Evolutionary conservation across 2,888 invertebrate species (phyloP).

Genomic region (Fragum whitleyi): DNA sequence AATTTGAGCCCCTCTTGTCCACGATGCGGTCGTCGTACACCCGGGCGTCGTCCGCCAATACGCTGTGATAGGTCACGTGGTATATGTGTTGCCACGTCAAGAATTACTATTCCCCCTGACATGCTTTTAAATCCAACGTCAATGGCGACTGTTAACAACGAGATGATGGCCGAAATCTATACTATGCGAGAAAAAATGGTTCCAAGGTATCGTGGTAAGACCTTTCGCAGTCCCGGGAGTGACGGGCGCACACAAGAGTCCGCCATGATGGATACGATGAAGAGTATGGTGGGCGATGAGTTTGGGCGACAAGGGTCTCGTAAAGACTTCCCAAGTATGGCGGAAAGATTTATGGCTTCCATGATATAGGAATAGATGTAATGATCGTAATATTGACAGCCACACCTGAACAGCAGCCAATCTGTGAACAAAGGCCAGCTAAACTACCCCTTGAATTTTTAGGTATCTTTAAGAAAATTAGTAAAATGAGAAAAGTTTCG

Average conservation of each 20-base stretch:
- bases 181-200: neutral
- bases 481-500: too few species aligned
- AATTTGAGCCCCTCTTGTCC: conserved; percentile 58
- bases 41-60: conserved; percentile 32
- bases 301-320: too few species aligned
- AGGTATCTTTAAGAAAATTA: too few species aligned
- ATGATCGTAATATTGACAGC: too few species aligned
- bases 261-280: conserved; percentile 4
- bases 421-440: too few species aligned
- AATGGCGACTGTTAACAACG: neutral
- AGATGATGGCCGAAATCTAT: neutral
- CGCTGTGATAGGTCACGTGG: conserved; percentile 40
- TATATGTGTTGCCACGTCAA: conserved; percentile 46
- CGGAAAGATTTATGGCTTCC: too few species aligned
- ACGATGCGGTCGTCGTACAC: conserved; percentile 21
- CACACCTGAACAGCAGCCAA: too few species aligned
- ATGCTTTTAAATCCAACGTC: neutral
- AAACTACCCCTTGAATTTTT: too few species aligned
- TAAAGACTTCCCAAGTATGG: too few species aligned
- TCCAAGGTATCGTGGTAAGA: conserved; percentile 36
- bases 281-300: neutral
- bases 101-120: conserved; percentile 29
- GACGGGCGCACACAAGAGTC: too few species aligned
- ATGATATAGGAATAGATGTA: too few species aligned
- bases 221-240: conserved; percentile 24